Conservation (phyloP, 2,113 vertebrate species). For the Emydocephalus ijimae region DNA sequence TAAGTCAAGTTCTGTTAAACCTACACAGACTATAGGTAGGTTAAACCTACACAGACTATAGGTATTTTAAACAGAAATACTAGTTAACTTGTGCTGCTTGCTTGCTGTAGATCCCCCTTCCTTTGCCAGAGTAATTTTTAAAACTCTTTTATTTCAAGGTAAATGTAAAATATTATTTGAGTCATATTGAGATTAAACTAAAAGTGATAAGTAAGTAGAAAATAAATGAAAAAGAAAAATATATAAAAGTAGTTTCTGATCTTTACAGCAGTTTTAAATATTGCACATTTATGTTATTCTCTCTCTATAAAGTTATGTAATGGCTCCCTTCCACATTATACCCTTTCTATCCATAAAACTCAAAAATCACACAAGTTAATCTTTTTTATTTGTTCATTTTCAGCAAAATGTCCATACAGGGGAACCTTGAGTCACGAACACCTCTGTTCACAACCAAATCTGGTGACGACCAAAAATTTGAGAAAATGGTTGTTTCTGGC, state of each 20-base stretch:
- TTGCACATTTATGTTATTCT: background rate
- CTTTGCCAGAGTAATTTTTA: background rate
- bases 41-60: conserved; percentile 79
- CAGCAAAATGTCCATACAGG: background rate
- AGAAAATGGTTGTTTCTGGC: no score
- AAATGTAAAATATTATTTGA: background rate
- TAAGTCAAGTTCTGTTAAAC: conserved; percentile 86
- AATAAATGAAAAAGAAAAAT: background rate
- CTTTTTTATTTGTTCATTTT: background rate
- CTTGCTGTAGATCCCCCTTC: background rate
- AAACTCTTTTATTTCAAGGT: background rate
- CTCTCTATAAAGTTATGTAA: background rate
- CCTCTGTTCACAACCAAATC: no score
- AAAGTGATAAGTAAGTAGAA: background rate
- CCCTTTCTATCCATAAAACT: background rate
- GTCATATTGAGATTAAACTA: background rate
- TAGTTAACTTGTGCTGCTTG: background rate
- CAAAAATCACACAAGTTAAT: background rate
- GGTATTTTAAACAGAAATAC: conserved; percentile 53
- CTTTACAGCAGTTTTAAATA: background rate
- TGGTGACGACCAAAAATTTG: no score
- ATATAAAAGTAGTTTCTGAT: background rate
- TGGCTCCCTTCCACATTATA: background rate
- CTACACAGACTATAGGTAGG: conserved; percentile 87
- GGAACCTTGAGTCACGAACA: no score